These are phyloP conservation scores for Penelope pileata DNA, from an alignment of 2,113 vertebrate genomes.

Conservation along the genomic window DNA sequence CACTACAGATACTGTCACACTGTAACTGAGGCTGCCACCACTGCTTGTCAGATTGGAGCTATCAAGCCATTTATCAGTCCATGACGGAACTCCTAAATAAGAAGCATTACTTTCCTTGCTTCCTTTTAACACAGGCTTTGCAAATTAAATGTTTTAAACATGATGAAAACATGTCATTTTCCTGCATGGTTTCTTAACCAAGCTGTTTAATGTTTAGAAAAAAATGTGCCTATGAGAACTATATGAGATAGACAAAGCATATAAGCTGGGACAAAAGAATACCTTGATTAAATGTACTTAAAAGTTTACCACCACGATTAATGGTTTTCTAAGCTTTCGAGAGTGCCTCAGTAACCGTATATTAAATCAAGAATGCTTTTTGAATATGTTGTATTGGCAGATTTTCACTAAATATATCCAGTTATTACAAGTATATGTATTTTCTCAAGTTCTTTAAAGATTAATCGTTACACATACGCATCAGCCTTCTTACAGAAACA, in stretches of 20 bases:
- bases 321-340: background rate
- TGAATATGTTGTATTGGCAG: background rate
- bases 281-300: background rate
- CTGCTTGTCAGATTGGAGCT: background rate
- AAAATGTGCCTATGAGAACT: background rate
- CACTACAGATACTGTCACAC: background rate
- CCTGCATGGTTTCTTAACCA: background rate
- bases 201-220: background rate
- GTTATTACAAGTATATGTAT: background rate
- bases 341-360: background rate
- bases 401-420: background rate
- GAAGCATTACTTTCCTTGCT: background rate
- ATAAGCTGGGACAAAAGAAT: background rate
- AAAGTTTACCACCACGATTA: background rate
- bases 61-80: background rate
- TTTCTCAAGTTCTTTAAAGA: background rate
- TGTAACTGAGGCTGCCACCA: background rate
- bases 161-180: background rate
- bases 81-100: background rate
- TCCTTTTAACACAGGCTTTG: background rate
- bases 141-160: background rate
- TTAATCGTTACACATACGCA: background rate
- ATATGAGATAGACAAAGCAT: background rate
- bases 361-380: background rate
- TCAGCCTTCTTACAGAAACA: background rate